phyloP scores from a whole-genome alignment of 2,797 vertebrate species.

The Octomys mimax region DNA sequence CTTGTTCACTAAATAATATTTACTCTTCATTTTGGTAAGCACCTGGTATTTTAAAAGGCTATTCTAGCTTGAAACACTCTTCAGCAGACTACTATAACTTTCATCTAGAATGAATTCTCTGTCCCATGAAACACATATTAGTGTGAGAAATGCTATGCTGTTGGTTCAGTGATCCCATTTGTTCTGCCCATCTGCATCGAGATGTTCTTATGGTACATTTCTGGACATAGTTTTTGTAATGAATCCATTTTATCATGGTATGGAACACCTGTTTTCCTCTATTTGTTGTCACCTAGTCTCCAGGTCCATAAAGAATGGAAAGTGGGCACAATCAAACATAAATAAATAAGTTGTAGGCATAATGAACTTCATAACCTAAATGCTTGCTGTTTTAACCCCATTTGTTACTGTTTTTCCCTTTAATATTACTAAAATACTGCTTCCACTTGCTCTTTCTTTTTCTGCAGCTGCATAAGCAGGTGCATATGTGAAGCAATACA shows the following conservation, averaged over 20 bases:
- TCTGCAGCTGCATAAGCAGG: constrained; percentile 70
- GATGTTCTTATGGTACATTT: background rate
- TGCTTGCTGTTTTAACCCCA: constrained; percentile 39
- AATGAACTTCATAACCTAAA: background rate
- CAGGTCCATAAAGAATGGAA: background rate
- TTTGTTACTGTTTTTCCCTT: constrained; percentile 39
- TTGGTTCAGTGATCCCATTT: background rate
- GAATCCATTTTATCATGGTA: background rate
- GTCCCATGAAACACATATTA: background rate
- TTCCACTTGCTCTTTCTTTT: background rate
- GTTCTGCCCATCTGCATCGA: background rate
- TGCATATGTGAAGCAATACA: constrained; percentile 52
- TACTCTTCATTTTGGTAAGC: background rate
- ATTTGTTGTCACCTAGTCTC: background rate
- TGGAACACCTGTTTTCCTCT: constrained; percentile 35
- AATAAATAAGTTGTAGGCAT: background rate
- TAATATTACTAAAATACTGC: constrained; percentile 11
- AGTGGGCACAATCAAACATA: background rate
- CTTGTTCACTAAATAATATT: background rate
- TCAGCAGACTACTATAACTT: background rate
- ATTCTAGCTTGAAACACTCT: background rate
- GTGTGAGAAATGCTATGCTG: background rate
- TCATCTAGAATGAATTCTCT: background rate
- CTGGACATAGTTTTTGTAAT: background rate
- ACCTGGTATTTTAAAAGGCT: background rate